Base-by-base conservation (phyloP, 1,140 invertebrate species). In the Neodiprion fabricii region DNA sequence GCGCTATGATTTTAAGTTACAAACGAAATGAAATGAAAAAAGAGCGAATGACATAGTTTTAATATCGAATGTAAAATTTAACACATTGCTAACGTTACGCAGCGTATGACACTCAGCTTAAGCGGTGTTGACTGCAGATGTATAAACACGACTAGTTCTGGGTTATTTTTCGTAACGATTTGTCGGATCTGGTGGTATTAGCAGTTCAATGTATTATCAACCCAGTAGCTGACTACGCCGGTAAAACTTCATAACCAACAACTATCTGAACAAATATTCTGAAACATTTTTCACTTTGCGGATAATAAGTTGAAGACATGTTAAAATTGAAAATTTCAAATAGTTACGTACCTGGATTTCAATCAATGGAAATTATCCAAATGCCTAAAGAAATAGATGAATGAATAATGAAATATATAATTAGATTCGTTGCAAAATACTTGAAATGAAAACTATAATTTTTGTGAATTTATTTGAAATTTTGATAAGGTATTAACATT, bases 381-480 rank as follows among this genome's bases (percentile, higher is more conserved):
- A 1, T 14, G 23, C 68, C 28, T 70, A 48, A 48, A 21, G 17
- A 21, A 21, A 21, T 21, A 21, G 47, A 70, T 21, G 12, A 21
- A 48, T 21, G 49, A 28, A 70, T 48, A 23, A 70, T 70, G 49
- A 48, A 48, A 70, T 70, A 12, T 48, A 23, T n/a, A 1, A n/a
- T 8, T 28, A 48, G n/a, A 8, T 12, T 48, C 4, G 21, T 28
- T 9, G 9, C 9, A 8, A 10, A 70, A 70, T 11, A 17, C 11
- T 48, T 10, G 49, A 70, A 48, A 11, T 9, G 21, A 10, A 9
- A 70, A 12, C 7, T 70, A 10, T n/a, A 68, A 68, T 69, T 7
- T 74, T 71, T 7, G 48, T 48, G 8, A 73, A 76, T 69, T 70
- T 72, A 69, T 76, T 75, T 75, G 73, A 72, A 71, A 61, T 53